These are phyloP conservation scores for Felis chaus DNA, from an alignment of 2,113 vertebrate genomes.

Conservation along the genomic window DNA sequence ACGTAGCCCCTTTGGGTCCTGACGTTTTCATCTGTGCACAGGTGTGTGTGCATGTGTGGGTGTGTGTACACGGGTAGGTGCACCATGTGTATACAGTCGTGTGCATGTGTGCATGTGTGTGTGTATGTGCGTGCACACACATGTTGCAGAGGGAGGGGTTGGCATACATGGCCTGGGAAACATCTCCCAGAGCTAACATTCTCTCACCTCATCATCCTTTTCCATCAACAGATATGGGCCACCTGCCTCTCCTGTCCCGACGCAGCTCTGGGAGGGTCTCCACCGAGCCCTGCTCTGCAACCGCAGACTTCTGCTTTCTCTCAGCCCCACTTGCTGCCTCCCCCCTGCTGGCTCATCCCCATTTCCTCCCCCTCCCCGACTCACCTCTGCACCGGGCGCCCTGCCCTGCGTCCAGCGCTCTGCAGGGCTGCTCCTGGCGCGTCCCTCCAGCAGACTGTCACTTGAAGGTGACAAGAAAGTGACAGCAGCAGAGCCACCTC, in stretches of 20 bases:
- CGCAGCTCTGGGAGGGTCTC: neutral
- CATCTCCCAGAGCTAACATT: neutral
- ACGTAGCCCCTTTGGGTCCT: neutral
- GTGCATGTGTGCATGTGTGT: accelerated
- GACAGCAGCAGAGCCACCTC: neutral
- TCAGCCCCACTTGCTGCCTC: neutral
- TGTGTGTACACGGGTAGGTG: too few relatives aligned
- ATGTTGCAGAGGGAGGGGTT: neutral
- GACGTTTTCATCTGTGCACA: neutral
- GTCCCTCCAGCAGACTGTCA: neutral
- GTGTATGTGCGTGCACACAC: too few relatives aligned
- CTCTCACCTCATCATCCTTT: neutral
- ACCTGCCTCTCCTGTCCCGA: neutral
- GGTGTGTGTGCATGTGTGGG: neutral
- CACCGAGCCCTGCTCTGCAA: neutral
- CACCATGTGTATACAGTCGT: neutral
- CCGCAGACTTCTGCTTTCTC: neutral
- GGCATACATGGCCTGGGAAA: neutral
- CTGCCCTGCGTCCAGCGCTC: neutral
- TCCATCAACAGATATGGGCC: too few relatives aligned
- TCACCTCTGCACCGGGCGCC: neutral
- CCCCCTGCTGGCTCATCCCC: neutral
- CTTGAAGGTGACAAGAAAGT: neutral
- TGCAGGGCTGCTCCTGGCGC: neutral
- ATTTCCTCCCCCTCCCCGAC: neutral